A percentile compares a stretch with the other conserved stretches of the same genome.
phyloP scores from a whole-genome alignment of 1,140 invertebrate genomes.

The Sarcophaga bullata region DNA sequence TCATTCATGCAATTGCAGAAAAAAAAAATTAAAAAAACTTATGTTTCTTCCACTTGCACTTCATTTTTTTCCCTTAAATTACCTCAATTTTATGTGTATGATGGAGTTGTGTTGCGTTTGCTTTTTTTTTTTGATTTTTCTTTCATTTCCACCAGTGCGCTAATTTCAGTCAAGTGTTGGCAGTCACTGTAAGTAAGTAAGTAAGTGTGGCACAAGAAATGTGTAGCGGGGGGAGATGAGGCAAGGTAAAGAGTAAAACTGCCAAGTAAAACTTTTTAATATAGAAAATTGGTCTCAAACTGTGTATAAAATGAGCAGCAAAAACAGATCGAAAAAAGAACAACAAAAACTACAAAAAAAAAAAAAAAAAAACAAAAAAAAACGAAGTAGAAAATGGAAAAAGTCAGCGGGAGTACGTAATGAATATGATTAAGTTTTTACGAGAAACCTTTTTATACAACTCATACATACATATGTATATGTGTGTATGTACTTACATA shows the following conservation, averaged over 20 bases:
- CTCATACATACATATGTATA: neutral
- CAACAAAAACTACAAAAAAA: too few species aligned
- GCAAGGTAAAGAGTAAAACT: neutral
- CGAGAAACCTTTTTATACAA: neutral
- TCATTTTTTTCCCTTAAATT: slow-evolving; percentile 31
- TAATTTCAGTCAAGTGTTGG: slow-evolving; percentile 35
- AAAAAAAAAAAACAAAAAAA: too few species aligned
- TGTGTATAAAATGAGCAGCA: slow-evolving; percentile 32
- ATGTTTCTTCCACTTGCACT: neutral
- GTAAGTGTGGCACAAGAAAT: too few species aligned
- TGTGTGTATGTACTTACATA: too few species aligned
- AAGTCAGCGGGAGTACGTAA: slow-evolving; percentile 27
- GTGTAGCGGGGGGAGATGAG: too few species aligned
- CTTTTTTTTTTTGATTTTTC: too few species aligned
- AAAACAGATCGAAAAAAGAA: too few species aligned
- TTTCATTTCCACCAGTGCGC: neutral
- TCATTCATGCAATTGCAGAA: too few species aligned
- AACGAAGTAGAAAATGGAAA: neutral
- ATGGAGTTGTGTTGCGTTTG: too few species aligned
- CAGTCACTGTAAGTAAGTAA: neutral
- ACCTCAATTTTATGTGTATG: neutral
- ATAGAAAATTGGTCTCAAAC: slow-evolving; percentile 29
- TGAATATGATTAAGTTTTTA: slow-evolving; percentile 11
- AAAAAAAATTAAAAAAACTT: neutral
- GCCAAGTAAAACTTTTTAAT: slow-evolving; percentile 9